Evolutionary conservation across 2,113 vertebrate species (phyloP).

Genomic region (Engraulis encrasicolus): DNA sequence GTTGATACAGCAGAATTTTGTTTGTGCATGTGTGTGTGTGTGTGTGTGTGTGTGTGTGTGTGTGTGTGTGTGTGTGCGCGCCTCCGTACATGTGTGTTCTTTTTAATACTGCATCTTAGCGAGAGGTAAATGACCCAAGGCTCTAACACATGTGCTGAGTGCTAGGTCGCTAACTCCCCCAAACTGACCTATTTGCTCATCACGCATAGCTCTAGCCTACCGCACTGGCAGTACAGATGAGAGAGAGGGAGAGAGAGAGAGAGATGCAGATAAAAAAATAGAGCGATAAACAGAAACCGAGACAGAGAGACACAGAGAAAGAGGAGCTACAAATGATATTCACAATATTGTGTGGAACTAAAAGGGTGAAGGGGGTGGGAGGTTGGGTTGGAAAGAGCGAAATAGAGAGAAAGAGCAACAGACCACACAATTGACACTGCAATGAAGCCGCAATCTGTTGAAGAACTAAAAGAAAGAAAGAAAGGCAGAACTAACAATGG

Average conservation of each 20-base stretch:
- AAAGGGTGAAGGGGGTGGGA: too few relatives aligned
- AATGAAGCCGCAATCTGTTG: too few relatives aligned
- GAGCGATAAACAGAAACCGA: not conserved
- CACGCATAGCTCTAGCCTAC: too few relatives aligned
- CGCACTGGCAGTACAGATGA: not conserved
- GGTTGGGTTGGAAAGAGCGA: too few relatives aligned
- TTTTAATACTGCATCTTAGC: not conserved
- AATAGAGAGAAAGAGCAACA: too few relatives aligned
- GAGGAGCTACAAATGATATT: too few relatives aligned
- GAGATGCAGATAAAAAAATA: not conserved
- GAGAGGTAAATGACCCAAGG: not conserved
- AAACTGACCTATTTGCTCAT: constrained; percentile 38
- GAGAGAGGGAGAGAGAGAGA: not conserved
- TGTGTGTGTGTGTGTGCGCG: not conserved
- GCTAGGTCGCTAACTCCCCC: not conserved
- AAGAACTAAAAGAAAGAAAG: too few relatives aligned
- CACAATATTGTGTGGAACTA: too few relatives aligned
- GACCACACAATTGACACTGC: too few relatives aligned
- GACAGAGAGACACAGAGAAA: too few relatives aligned
- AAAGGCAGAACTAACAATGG: too few relatives aligned
- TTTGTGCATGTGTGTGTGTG: not conserved
- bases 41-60: not conserved
- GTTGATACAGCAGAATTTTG: too few relatives aligned
- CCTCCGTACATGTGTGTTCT: not conserved
- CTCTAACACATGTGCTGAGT: constrained; percentile 9